Conservation (phyloP, 2,113 vertebrate genomes). For the Saguinus midas region DNA sequence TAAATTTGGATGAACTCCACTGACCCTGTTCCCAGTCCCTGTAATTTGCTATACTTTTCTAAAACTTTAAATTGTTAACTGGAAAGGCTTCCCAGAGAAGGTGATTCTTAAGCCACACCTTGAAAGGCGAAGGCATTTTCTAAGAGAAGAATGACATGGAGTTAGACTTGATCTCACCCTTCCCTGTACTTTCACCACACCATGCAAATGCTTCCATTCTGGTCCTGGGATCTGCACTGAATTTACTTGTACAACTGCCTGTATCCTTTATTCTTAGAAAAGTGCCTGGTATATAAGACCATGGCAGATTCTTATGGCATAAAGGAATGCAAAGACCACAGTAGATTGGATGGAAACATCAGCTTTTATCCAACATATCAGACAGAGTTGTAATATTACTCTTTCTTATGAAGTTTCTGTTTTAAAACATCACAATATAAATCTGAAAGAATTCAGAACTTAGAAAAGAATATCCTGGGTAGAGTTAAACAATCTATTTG, state of each 20-base stretch:
- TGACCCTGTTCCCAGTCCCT: background rate
- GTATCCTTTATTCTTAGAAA: background rate
- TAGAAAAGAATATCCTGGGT: background rate
- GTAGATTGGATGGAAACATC: background rate
- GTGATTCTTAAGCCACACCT: background rate
- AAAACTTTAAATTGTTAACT: background rate
- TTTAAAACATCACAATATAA: background rate
- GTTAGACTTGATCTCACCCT: background rate
- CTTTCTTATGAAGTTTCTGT: background rate
- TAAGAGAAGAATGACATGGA: background rate
- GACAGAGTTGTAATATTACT: background rate
- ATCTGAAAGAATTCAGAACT: background rate
- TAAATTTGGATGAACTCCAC: background rate
- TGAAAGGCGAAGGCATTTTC: background rate
- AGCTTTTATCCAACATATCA: background rate
- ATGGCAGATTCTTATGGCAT: background rate
- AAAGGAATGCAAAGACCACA: background rate
- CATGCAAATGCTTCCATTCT: background rate
- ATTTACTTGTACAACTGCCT: background rate
- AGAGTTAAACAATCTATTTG: background rate
- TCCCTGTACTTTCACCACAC: accelerated
- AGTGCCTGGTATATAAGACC: background rate
- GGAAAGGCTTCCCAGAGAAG: background rate
- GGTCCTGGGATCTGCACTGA: background rate
- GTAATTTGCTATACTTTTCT: background rate